These are phyloP conservation scores for Drosophila paramelanica DNA, from an alignment of 2,888 invertebrate species.

Conservation along the genomic window DNA sequence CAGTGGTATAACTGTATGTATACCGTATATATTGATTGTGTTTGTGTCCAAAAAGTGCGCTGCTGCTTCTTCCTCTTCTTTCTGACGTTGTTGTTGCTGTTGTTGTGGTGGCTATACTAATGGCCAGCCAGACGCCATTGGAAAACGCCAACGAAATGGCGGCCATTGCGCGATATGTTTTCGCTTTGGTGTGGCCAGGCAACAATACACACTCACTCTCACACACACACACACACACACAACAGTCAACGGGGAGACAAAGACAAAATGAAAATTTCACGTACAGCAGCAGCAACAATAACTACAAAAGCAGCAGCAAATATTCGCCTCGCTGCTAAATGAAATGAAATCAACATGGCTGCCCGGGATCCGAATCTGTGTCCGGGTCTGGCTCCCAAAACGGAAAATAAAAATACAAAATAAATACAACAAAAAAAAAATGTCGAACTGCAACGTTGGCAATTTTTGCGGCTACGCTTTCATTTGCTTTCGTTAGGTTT, in stretches of 20 bases:
- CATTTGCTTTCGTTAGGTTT: slow-evolving; percentile 50
- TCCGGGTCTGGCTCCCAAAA: slow-evolving; percentile 6
- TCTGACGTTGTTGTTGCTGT: slow-evolving; percentile 14
- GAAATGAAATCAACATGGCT: slow-evolving; percentile 82
- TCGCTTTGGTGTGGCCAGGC: slow-evolving; percentile 62
- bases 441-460: slow-evolving; percentile 73
- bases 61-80: slow-evolving; percentile 4
- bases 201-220: slow-evolving; percentile 29
- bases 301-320: slow-evolving; percentile 20
- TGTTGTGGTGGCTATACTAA: slow-evolving; percentile 52
- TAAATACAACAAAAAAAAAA: neutral
- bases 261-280: neutral
- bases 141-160: slow-evolving; percentile 51
- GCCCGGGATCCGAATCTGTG: slow-evolving; percentile 42
- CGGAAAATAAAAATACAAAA: slow-evolving; percentile 1
- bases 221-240: slow-evolving; percentile 12
- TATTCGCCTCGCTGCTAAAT: slow-evolving; percentile 58
- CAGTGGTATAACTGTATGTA: neutral
- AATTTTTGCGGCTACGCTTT: slow-evolving; percentile 65
- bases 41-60: neutral
- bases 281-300: slow-evolving; percentile 26
- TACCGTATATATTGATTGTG: slow-evolving; percentile 5
- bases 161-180: slow-evolving; percentile 65
- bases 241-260: neutral
- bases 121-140: slow-evolving; percentile 71